A percentile compares a stretch with the other conserved stretches of the same genome.
Evolutionary conservation across 2,797 vertebrate species (phyloP).

Genomic region (Diceros bicornis): DNA sequence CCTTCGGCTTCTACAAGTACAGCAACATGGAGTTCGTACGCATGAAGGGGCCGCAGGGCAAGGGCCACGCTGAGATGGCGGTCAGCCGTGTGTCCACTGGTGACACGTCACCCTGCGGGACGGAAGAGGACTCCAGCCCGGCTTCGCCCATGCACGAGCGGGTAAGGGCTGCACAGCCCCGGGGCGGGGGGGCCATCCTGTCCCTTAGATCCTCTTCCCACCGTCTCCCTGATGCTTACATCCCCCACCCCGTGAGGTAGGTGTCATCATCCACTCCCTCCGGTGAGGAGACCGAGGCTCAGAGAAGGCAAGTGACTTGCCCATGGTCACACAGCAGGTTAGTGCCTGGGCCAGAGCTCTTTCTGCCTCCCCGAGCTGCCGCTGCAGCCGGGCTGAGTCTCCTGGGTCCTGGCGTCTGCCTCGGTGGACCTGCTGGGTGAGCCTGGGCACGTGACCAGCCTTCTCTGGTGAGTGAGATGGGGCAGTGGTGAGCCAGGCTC

Average conservation of each 20-base stretch:
- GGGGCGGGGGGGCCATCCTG: background rate
- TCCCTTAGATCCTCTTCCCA: background rate
- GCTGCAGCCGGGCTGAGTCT: fast-evolving
- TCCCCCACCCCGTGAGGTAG: background rate
- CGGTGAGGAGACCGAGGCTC: background rate
- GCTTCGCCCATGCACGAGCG: conserved; percentile 95
- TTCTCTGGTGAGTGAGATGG: background rate
- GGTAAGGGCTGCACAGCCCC: conserved; percentile 89
- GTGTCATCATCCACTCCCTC: background rate
- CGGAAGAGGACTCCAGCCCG: conserved; percentile 95
- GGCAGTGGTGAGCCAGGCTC: fast-evolving
- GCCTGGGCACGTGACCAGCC: fast-evolving
- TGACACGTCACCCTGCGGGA: conserved; percentile 96
- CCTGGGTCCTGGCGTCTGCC: background rate
- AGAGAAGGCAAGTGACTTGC: background rate
- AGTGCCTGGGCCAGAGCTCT: background rate
- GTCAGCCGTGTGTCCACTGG: conserved; percentile 97
- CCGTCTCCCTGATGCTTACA: fast-evolving
- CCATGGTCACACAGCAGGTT: background rate
- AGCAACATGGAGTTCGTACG: conserved; percentile 99
- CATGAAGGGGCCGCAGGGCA: conserved; percentile 99
- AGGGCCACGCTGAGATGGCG: conserved; percentile 99
- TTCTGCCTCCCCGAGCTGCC: background rate
- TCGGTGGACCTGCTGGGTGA: background rate
- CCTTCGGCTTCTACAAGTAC: conserved; percentile 98